phyloP scores from a whole-genome alignment of 1,140 invertebrate species.

The Drosophila hydei region DNA sequence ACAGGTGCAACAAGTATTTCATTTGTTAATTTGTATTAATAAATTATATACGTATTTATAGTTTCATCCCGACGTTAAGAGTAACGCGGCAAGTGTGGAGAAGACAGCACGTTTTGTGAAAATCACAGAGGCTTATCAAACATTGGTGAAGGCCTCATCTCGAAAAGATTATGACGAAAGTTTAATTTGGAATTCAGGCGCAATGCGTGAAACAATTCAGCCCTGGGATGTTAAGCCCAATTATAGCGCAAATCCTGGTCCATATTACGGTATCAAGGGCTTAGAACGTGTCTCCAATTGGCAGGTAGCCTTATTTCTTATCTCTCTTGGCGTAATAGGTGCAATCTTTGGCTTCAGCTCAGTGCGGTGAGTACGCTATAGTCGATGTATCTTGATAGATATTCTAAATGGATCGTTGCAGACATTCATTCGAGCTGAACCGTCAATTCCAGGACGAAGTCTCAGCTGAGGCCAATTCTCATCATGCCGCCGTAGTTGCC shows the following conservation, averaged over 20 bases:
- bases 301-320: conserved; percentile 85
- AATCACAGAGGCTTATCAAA: conserved; percentile 87
- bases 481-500: conserved; percentile 84
- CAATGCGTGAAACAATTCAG: conserved; percentile 26
- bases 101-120: conserved; percentile 85
- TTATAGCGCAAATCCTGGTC: conserved; percentile 69
- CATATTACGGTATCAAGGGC: conserved; percentile 87
- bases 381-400: neutral
- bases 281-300: conserved; percentile 85
- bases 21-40: neutral
- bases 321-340: conserved; percentile 85
- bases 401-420: conserved; percentile 47
- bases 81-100: conserved; percentile 84
- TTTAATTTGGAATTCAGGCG: conserved; percentile 48
- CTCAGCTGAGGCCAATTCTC: conserved; percentile 84
- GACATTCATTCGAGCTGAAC: conserved; percentile 84
- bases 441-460: conserved; percentile 83
- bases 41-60: conserved; percentile 15
- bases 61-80: conserved; percentile 87
- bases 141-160: conserved; percentile 85
- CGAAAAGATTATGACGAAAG: conserved; percentile 86
- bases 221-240: conserved; percentile 78
- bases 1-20: conserved; percentile 82
- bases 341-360: conserved; percentile 85
- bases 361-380: conserved; percentile 84